These are phyloP conservation scores for Zoanthus sansibaricus DNA, from an alignment of 92 coral and sea anemone species.

Conservation along the genomic window DNA sequence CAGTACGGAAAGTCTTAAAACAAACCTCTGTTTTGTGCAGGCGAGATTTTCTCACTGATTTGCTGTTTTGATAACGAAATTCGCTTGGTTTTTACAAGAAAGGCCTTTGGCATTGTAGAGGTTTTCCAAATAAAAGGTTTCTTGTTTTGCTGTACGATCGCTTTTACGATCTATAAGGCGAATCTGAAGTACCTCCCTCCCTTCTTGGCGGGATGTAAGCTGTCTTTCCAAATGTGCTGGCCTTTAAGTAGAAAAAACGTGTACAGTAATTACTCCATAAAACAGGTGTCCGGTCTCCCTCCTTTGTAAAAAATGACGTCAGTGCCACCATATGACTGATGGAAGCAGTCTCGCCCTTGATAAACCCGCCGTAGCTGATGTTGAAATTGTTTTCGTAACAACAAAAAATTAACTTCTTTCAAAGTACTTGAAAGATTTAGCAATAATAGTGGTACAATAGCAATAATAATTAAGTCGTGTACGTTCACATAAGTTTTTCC, in stretches of 20 bases:
- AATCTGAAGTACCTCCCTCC: background rate
- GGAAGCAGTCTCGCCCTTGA: conserved; percentile 26
- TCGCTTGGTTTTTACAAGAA: conserved; percentile 69
- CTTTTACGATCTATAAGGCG: background rate
- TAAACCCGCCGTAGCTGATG: conserved; percentile 27
- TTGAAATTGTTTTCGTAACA: conserved; percentile 12
- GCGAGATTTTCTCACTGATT: conserved; percentile 6
- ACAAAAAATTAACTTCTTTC: background rate
- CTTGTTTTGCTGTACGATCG: background rate
- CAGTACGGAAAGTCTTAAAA: background rate
- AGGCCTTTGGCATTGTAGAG: conserved; percentile 71
- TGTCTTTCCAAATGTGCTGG: background rate
- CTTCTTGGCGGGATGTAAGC: background rate
- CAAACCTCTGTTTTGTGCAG: conserved; percentile 36
- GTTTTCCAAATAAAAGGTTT: background rate
- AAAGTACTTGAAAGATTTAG: conserved; percentile 10
- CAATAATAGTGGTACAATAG: background rate
- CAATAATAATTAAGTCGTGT: background rate
- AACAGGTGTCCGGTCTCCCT: conserved; percentile 55
- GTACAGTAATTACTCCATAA: conserved; percentile 61
- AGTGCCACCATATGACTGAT: conserved; percentile 49
- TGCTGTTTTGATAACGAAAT: conserved; percentile 44
- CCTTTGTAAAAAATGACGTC: conserved; percentile 69
- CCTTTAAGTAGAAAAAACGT: conserved; percentile 41
- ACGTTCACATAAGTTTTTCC: background rate